Evolutionary conservation across 1,140 invertebrate species (phyloP).

Genomic region (Pogonomyrmex californicus): DNA sequence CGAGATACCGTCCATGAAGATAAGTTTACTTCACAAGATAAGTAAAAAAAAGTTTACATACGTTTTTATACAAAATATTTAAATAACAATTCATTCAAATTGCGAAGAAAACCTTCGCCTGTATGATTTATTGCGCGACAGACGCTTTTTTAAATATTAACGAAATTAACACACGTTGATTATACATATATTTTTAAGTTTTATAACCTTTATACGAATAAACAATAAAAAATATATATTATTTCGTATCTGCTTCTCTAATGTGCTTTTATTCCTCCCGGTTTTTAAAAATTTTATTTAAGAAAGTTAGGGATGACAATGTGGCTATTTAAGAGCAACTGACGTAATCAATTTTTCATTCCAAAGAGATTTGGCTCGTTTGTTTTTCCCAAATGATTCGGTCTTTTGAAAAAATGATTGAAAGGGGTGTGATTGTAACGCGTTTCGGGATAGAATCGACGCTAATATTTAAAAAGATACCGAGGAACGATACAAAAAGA

Average conservation of each 20-base stretch:
- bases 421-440: not conserved
- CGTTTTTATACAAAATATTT: constrained; percentile 19
- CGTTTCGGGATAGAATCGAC: not conserved
- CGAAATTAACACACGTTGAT: constrained; percentile 64
- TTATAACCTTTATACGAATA: constrained; percentile 77
- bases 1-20: constrained; percentile 68
- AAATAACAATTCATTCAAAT: constrained; percentile 17
- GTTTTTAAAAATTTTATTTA: constrained; percentile 15
- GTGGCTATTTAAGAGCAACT: too few relatives aligned
- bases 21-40: constrained; percentile 58
- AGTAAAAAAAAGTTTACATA: constrained; percentile 6
- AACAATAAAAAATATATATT: constrained; percentile 59
- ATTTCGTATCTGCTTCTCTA: not conserved
- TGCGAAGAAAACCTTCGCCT: constrained; percentile 10
- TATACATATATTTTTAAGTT: constrained; percentile 71
- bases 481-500: not conserved
- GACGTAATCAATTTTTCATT: too few relatives aligned
- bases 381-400: too few relatives aligned
- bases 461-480: not conserved
- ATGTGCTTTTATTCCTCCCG: not conserved
- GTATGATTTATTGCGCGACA: constrained; percentile 29
- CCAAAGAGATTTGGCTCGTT: too few relatives aligned
- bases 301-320: not conserved
- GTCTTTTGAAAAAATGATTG: not conserved
- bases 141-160: constrained; percentile 39